These are phyloP conservation scores for Takifugu bimaculatus DNA, from an alignment of 2,113 vertebrate genomes.

Conservation along the genomic window DNA sequence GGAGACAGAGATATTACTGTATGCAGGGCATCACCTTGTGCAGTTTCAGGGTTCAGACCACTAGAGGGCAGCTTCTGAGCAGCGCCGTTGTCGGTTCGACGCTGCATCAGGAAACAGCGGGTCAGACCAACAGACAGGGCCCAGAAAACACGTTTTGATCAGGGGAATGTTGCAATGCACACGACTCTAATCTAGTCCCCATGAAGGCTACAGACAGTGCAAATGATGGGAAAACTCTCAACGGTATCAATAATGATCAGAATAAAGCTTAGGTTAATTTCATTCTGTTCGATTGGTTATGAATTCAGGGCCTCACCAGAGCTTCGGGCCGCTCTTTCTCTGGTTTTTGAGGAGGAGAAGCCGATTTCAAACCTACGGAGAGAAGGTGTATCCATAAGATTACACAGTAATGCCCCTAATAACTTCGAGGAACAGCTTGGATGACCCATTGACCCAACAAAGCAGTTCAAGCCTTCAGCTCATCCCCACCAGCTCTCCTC, in stretches of 20 bases:
- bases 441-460: conserved; percentile 18
- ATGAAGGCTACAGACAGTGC: neutral
- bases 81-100: conserved; percentile 60
- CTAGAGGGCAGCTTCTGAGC: conserved; percentile 74
- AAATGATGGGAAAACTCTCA: neutral
- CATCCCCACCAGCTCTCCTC: conserved; percentile 4
- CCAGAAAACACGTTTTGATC: conserved; percentile 16
- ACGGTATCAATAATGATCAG: neutral
- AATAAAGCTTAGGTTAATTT: neutral
- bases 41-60: conserved; percentile 69
- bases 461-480: conserved; percentile 19
- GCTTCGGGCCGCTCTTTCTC: conserved; percentile 68
- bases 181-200: neutral
- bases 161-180: neutral
- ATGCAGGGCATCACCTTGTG: conserved; percentile 69
- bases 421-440: conserved; percentile 6
- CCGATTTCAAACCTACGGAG: conserved; percentile 63
- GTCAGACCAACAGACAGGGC: conserved; percentile 2
- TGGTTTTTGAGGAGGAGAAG: conserved; percentile 45
- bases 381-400: conserved; percentile 6
- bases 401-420: neutral
- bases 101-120: conserved; percentile 48
- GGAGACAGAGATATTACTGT: conserved; percentile 11
- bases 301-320: conserved; percentile 57
- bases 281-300: neutral